Conservation (phyloP, 2,797 vertebrate genomes). For the Alectoris magna region DNA sequence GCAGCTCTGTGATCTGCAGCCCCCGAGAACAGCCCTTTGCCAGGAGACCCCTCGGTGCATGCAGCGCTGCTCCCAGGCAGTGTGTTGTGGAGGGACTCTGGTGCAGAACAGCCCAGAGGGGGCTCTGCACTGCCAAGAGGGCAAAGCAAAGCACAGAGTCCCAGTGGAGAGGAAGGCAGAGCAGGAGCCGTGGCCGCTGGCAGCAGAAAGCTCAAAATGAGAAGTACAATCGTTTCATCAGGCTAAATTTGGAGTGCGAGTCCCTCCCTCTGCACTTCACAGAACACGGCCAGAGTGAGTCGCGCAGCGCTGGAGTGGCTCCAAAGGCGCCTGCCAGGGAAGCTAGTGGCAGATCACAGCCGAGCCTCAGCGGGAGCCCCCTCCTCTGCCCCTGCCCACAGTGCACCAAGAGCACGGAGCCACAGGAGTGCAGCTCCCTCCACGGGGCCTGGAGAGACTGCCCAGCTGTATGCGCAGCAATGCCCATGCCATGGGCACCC, state of each 20-base stretch:
- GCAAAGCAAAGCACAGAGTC: background rate
- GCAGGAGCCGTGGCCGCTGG: background rate
- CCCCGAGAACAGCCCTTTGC: accelerated
- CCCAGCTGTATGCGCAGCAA: background rate
- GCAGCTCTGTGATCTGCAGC: background rate
- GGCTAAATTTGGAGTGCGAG: constrained; percentile 47
- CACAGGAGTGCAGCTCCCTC: accelerated
- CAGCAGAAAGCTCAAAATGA: background rate
- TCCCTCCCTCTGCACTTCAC: constrained; percentile 12
- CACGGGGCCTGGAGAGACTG: accelerated
- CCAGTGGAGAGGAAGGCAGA: background rate
- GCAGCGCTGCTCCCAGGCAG: accelerated
- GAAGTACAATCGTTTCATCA: constrained; percentile 25
- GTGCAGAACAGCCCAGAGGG: accelerated
- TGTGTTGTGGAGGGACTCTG: background rate
- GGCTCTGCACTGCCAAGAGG: background rate
- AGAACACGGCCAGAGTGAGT: background rate
- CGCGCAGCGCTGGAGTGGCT: background rate
- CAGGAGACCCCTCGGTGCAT: accelerated
- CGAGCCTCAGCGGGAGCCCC: background rate
- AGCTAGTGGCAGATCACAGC: accelerated
- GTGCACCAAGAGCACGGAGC: accelerated
- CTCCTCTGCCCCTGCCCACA: accelerated
- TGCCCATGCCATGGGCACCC: too few relatives aligned
- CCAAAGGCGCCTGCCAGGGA: background rate